These are phyloP conservation scores for Sterrhoptilus dennistouni DNA, from an alignment of 2,113 vertebrate genomes.

Conservation along the genomic window DNA sequence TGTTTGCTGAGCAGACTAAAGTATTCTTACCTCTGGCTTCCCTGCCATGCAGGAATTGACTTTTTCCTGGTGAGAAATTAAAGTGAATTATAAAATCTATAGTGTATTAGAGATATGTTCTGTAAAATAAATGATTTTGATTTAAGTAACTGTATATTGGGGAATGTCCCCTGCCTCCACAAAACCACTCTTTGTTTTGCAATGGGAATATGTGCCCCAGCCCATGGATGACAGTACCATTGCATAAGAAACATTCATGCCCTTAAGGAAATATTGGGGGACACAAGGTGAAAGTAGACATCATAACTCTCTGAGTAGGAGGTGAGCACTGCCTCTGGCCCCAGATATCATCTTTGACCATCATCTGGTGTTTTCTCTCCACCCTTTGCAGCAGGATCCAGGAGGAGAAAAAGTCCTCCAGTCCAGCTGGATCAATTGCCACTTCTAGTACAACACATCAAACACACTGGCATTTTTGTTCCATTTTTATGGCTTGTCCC, in stretches of 20 bases:
- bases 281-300: not conserved
- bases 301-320: fast-evolving
- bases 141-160: not conserved
- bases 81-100: slow-evolving; percentile 8
- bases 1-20: not conserved
- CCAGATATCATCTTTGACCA: not conserved
- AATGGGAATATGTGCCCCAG: not conserved
- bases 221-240: not conserved
- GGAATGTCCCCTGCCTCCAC: not conserved
- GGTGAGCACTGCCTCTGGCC: fast-evolving
- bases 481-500: not conserved
- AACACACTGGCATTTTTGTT: not conserved
- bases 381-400: not conserved
- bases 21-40: not conserved
- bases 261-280: not conserved
- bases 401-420: not conserved
- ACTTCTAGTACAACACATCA: not conserved
- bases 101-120: not conserved
- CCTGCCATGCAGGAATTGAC: not conserved
- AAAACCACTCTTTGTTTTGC: not conserved
- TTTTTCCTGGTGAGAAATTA: not conserved
- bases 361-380: not conserved
- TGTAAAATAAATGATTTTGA: not conserved
- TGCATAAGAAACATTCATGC: not conserved
- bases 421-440: not conserved